phyloP scores from a whole-genome alignment of 2,888 invertebrate genomes.

The Cistogaster globosa region DNA sequence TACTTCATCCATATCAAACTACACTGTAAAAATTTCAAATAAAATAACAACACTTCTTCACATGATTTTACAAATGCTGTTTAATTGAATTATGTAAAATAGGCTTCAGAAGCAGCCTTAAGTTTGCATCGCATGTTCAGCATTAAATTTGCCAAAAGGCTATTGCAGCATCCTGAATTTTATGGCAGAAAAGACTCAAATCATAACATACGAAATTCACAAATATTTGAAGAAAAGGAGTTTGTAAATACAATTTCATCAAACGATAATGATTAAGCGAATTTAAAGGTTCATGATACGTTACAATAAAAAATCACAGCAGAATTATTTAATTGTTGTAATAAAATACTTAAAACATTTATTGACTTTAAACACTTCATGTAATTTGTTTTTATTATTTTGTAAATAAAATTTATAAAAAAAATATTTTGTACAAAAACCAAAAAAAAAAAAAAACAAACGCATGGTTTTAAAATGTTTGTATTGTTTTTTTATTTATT shows the following conservation, averaged over 20 bases:
- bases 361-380: slow-evolving; percentile 17
- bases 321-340: slow-evolving; percentile 14
- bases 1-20: slow-evolving; percentile 72
- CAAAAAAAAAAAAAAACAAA: background rate
- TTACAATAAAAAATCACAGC: background rate
- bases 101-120: slow-evolving; percentile 88
- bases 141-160: slow-evolving; percentile 68
- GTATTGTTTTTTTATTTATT: background rate
- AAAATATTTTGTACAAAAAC: background rate
- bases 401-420: slow-evolving; percentile 25
- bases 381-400: slow-evolving; percentile 32
- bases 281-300: background rate
- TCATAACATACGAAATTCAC: slow-evolving; percentile 54
- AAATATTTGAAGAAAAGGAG: slow-evolving; percentile 38
- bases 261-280: slow-evolving; percentile 52
- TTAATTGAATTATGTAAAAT: slow-evolving; percentile 74
- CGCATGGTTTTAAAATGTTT: slow-evolving; percentile 33
- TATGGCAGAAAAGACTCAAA: slow-evolving; percentile 66
- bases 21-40: slow-evolving; percentile 49
- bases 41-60: slow-evolving; percentile 49
- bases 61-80: slow-evolving; percentile 55
- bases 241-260: slow-evolving; percentile 55
- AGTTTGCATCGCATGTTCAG: slow-evolving; percentile 89
- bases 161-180: slow-evolving; percentile 64
- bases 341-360: slow-evolving; percentile 41